Percentiles rank a stretch among this genome's conserved stretches.
Evolutionary conservation across 1,140 invertebrate genomes (phyloP).

Genomic region (Drosophila ohnishii): DNA sequence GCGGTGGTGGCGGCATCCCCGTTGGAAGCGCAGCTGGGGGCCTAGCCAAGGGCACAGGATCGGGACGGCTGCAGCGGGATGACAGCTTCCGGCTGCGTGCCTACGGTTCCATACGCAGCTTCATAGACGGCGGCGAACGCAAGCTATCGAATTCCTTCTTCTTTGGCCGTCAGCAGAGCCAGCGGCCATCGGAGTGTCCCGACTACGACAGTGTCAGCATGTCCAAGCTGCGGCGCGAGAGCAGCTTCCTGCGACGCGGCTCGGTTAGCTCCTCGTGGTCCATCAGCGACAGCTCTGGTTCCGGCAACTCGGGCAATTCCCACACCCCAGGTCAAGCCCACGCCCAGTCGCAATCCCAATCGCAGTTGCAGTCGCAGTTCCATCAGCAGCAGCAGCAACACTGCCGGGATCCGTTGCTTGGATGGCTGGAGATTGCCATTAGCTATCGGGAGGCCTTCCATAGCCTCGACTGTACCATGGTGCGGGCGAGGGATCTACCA

Average conservation of each 20-base stretch:
- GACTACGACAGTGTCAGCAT: constrained; percentile 73
- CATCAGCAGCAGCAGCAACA: constrained; percentile 49
- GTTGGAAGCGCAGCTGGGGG: neutral
- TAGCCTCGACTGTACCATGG: constrained; percentile 91
- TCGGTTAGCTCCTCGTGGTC: constrained; percentile 82
- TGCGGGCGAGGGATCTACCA: constrained; percentile 89
- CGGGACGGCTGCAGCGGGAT: constrained; percentile 60
- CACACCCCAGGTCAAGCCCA: constrained; percentile 24
- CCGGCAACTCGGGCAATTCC: constrained; percentile 69
- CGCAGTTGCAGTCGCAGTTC: constrained; percentile 31
- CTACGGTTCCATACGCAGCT: constrained; percentile 79
- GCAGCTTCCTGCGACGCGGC: constrained; percentile 70
- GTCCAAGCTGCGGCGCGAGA: constrained; percentile 72
- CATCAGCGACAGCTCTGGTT: constrained; percentile 79
- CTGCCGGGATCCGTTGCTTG: constrained; percentile 84
- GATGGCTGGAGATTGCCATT: constrained; percentile 90
- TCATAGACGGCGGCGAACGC: constrained; percentile 77
- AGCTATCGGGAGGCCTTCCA: constrained; percentile 90
- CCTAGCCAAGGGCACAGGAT: constrained; percentile 5
- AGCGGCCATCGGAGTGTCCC: constrained; percentile 45
- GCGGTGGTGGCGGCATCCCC: neutral
- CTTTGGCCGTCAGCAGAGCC: constrained; percentile 67
- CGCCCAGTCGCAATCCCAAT: constrained; percentile 30
- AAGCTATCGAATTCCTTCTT: constrained; percentile 81
- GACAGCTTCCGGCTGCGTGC: constrained; percentile 77